Conservation (phyloP, 2,113 vertebrate genomes). For the Agapornis roseicollis region DNA sequence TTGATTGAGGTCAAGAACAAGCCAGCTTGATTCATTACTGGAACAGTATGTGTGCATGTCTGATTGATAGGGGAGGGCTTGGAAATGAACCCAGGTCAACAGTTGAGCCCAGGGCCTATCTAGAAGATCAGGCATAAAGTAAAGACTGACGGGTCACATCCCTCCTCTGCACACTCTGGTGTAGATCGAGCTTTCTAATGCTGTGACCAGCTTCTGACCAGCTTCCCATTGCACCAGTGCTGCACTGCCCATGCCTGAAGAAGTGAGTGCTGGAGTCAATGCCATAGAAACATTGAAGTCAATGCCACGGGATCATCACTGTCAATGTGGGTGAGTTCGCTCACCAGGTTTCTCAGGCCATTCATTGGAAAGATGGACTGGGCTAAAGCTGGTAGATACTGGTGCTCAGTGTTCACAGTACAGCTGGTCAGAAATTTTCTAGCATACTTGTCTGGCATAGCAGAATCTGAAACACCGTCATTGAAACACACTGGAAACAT, state of each 20-base stretch:
- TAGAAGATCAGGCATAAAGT: background rate
- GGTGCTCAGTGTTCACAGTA: background rate
- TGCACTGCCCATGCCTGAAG: background rate
- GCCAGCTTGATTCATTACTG: conserved; percentile 24
- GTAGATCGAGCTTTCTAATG: background rate
- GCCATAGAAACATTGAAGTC: background rate
- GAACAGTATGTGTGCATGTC: background rate
- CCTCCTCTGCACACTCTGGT: background rate
- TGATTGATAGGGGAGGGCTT: conserved; percentile 20
- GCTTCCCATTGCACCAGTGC: background rate
- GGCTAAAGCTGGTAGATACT: background rate
- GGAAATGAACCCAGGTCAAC: background rate
- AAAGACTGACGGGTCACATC: background rate
- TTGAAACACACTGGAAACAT: background rate
- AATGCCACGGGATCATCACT: background rate
- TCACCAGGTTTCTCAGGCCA: background rate
- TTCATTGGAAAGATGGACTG: background rate
- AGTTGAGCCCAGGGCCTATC: background rate
- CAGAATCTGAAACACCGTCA: background rate
- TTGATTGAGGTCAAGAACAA: conserved; percentile 14
- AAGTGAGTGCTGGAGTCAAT: background rate
- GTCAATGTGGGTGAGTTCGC: background rate
- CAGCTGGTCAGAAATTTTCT: background rate
- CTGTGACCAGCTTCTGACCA: background rate
- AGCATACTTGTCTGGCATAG: background rate